Evolutionary conservation across 2,888 invertebrate genomes (phyloP).

Genomic region (Pardosa pseudoannulata): DNA sequence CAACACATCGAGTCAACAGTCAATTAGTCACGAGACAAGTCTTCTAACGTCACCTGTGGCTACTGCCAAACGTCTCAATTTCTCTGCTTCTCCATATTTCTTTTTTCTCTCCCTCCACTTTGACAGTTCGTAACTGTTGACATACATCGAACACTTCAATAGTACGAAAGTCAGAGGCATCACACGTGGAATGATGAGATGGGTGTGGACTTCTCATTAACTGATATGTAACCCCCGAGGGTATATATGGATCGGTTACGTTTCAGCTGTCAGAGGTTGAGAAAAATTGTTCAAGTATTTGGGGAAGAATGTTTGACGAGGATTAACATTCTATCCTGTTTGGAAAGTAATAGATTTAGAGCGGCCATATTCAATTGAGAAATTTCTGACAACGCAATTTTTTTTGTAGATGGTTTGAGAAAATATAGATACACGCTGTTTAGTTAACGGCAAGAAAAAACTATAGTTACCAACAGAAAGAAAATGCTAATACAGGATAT

Average conservation of each 20-base stretch:
- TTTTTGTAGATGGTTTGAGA: too few species aligned
- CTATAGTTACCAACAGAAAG: too few species aligned
- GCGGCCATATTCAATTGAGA: too few species aligned
- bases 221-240: background rate
- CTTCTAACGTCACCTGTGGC: conserved; percentile 12
- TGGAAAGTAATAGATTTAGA: too few species aligned
- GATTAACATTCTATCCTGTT: background rate
- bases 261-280: conserved; percentile 6
- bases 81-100: conserved; percentile 18
- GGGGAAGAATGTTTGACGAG: background rate
- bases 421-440: too few species aligned
- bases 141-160: conserved; percentile 8
- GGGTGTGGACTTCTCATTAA: conserved; percentile 49
- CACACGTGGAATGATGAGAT: conserved; percentile 7
- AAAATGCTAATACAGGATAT: too few species aligned
- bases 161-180: conserved; percentile 6
- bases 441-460: too few species aligned
- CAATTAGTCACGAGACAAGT: conserved; percentile 37
- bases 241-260: background rate
- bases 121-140: conserved; percentile 27
- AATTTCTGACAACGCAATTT: too few species aligned
- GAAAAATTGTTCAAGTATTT: conserved; percentile 2
- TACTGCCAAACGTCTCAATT: conserved; percentile 30
- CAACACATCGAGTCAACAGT: background rate
- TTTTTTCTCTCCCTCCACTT: conserved; percentile 18